These are phyloP conservation scores for Sturmia bella DNA, from an alignment of 2,888 invertebrate genomes.

Conservation along the genomic window DNA sequence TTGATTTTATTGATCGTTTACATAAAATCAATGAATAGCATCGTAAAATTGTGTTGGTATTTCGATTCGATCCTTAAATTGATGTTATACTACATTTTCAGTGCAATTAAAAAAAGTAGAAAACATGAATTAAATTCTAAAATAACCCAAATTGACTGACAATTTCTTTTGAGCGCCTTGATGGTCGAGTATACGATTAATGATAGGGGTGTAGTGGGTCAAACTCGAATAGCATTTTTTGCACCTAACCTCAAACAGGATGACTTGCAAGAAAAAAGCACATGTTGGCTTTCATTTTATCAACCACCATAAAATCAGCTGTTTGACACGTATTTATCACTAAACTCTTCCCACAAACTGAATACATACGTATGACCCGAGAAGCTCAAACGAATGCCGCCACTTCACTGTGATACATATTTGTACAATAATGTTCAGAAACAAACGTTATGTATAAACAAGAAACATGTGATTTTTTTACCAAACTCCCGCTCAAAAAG, in stretches of 20 bases:
- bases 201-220: too few species aligned
- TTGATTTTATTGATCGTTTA: too few species aligned
- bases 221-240: too few species aligned
- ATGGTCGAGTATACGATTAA: too few species aligned
- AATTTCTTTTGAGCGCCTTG: too few species aligned
- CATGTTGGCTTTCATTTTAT: constrained; percentile 17
- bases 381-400: constrained; percentile 33
- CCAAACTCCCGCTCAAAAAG: constrained; percentile 65
- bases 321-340: constrained; percentile 55
- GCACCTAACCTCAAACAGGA: constrained; percentile 54
- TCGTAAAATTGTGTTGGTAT: too few species aligned
- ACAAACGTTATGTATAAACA: constrained; percentile 57
- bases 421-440: constrained; percentile 8
- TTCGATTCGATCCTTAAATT: too few species aligned
- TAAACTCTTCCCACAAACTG: constrained; percentile 8
- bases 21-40: too few species aligned
- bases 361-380: background rate
- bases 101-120: too few species aligned
- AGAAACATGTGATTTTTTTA: constrained; percentile 55
- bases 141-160: too few species aligned
- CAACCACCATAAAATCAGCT: constrained; percentile 28
- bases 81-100: too few species aligned
- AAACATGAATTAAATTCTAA: too few species aligned
- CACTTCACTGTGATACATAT: constrained; percentile 31
- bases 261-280: constrained; percentile 61